Evolutionary conservation across 2,797 vertebrate genomes (phyloP), one percentile per base, ranked within the genome.

Genomic region (Rhinichthys osculus): DNA sequence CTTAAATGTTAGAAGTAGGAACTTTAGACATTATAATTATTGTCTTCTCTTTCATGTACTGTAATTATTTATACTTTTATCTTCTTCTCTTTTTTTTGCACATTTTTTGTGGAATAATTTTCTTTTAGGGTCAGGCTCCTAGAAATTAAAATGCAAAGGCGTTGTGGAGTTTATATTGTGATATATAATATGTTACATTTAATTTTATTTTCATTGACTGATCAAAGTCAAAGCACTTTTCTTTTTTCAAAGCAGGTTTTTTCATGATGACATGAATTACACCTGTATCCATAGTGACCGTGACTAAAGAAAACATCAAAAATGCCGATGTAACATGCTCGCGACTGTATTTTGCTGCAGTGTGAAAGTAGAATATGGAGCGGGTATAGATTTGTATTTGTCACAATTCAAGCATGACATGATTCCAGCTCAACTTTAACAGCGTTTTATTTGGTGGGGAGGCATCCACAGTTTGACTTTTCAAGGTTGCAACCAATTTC

Each of bases 401-500:
- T 19, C 81, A 66, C 57, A 76, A 47, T 76, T 7, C 30, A 76
- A 47, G 27, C 16, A 67, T 83, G 13, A 27, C 40, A 69, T 54
- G 33, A 77, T 30, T 77, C 35, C 16, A 2, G 42, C 70, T 52
- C 52, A 73, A 50, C 70, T 62, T 67, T 44, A 81, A 64, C 44
- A 50, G 40, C 35, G 6, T 52, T 52, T 52, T 52, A 59, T 52
- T 77, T 33, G 47, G 70, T 50, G 17, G 52, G 85, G 66, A 72
- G 70, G n/a, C 73, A 85, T 27, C 78, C 17, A 47, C 21, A 87
- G 38, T 78, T 42, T 87, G 86, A 83, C 74, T 78, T 67, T 35
- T 47, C 59, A 74, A 72, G 72, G 74, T 69, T 82, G 70, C 71
- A 50, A 67, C 84, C 78, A 78, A 89, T 90, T 88, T 88, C 40